Evolutionary conservation across 2,113 vertebrate genomes (phyloP).

Genomic region (Ailuropoda melanoleuca): DNA sequence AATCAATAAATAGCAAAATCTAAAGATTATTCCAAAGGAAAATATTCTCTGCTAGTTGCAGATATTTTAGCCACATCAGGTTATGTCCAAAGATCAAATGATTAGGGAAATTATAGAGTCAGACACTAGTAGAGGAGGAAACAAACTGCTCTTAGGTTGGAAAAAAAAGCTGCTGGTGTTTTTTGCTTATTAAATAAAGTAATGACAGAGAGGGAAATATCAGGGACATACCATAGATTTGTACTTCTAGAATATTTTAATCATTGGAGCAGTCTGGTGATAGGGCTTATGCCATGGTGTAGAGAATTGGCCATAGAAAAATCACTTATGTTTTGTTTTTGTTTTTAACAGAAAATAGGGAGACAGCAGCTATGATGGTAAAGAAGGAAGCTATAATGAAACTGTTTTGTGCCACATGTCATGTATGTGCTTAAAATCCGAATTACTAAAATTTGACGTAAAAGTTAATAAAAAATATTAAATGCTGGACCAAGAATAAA

Average conservation of each 20-base stretch:
- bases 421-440: neutral
- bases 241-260: neutral
- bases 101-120: neutral
- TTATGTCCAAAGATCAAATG: neutral
- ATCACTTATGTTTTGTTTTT: neutral
- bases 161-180: neutral
- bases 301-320: neutral
- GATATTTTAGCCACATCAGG: neutral
- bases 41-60: constrained; percentile 26
- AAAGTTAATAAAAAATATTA: neutral
- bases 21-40: constrained; percentile 38
- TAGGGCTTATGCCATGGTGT: accelerated
- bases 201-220: neutral
- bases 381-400: neutral
- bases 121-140: neutral
- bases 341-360: neutral
- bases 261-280: neutral
- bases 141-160: neutral
- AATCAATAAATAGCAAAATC: constrained; percentile 56
- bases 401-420: neutral
- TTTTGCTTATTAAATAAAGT: neutral
- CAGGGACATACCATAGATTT: neutral
- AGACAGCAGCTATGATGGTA: neutral
- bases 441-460: neutral
- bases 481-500: neutral